These are phyloP conservation scores for Serripes groenlandicus DNA, from an alignment of 2,888 invertebrate genomes.

Conservation along the genomic window DNA sequence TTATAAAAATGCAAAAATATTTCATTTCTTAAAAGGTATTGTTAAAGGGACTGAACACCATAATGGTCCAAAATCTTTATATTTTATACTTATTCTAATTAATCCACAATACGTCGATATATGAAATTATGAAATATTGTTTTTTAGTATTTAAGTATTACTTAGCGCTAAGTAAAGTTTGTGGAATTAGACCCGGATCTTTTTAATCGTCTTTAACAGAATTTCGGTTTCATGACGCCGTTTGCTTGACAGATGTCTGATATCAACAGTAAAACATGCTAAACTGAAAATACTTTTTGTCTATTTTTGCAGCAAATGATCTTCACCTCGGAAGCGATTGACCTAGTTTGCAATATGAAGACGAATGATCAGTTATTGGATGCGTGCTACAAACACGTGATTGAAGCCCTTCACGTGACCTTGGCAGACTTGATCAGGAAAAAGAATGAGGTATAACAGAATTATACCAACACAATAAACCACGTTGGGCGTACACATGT, in stretches of 20 bases:
- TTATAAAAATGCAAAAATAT: too few relatives aligned
- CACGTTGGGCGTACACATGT: too few relatives aligned
- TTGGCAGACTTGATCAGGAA: constrained; percentile 56
- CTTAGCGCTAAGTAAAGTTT: too few relatives aligned
- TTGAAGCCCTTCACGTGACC: constrained; percentile 55
- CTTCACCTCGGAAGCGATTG: constrained; percentile 40
- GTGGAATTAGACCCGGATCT: background rate
- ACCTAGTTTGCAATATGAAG: constrained; percentile 47
- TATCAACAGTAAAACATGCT: background rate
- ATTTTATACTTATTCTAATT: too few relatives aligned
- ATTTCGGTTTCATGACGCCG: background rate
- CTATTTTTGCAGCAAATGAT: constrained; percentile 54
- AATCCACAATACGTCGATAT: too few relatives aligned
- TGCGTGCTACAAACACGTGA: constrained; percentile 52
- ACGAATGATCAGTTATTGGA: constrained; percentile 8
- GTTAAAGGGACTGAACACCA: too few relatives aligned
- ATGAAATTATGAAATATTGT: too few relatives aligned
- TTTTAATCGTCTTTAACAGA: background rate
- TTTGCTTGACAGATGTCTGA: background rate
- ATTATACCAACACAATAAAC: too few relatives aligned
- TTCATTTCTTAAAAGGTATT: too few relatives aligned
- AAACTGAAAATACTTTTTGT: background rate
- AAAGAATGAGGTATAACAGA: too few relatives aligned
- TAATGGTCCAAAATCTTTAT: too few relatives aligned
- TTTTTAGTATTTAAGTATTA: too few relatives aligned